These are phyloP conservation scores for Drosophila arawakana DNA, from an alignment of 1,140 invertebrate genomes.

Conservation along the genomic window DNA sequence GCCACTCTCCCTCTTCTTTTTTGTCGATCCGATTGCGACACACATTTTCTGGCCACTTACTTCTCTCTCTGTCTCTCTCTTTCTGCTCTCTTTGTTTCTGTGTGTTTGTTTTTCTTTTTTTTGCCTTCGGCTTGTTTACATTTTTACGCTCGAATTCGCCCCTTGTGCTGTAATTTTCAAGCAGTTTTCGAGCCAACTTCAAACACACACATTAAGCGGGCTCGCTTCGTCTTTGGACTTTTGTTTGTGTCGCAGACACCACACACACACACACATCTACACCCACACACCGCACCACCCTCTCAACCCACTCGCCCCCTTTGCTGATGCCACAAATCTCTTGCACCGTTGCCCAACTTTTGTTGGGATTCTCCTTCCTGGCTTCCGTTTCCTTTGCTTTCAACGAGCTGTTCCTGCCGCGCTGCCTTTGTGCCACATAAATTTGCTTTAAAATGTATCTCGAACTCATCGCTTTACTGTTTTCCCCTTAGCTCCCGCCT, in stretches of 20 bases:
- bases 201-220: constrained; percentile 75
- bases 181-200: constrained; percentile 72
- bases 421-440: constrained; percentile 79
- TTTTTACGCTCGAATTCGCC: constrained; percentile 79
- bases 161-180: constrained; percentile 75
- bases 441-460: constrained; percentile 81
- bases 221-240: constrained; percentile 62
- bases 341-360: constrained; percentile 11
- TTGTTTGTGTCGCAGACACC: constrained; percentile 61
- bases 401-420: constrained; percentile 42
- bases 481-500: not conserved
- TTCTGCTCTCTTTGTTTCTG: constrained; percentile 23
- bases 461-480: constrained; percentile 20
- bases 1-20: not conserved
- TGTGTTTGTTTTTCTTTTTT: constrained; percentile 23
- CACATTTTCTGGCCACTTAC: constrained; percentile 60
- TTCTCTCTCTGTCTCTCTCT: no score
- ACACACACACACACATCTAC: not conserved
- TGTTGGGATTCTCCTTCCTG: constrained; percentile 29
- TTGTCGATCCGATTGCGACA: constrained; percentile 59
- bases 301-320: not conserved
- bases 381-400: constrained; percentile 69
- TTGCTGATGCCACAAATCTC: constrained; percentile 13
- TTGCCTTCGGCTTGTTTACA: constrained; percentile 70
- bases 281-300: not conserved